Conservation (phyloP, 1,140 invertebrate genomes). For the Rhagoletis pomonella region DNA sequence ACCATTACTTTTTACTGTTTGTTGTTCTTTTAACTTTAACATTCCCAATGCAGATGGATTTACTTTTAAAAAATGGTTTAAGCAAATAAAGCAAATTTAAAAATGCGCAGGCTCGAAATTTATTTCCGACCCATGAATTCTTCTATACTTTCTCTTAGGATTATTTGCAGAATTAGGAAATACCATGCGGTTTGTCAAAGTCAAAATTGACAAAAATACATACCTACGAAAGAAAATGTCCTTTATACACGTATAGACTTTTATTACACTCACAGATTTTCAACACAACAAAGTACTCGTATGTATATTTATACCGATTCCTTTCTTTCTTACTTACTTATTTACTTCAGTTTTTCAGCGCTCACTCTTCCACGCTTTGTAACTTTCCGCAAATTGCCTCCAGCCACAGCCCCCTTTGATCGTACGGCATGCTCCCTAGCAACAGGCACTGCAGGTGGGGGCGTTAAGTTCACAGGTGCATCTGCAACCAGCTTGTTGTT, state of each 20-base stretch:
- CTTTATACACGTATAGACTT: background rate
- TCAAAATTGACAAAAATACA: too few species aligned
- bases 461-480: background rate
- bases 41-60: too few species aligned
- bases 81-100: too few species aligned
- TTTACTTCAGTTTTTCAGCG: background rate
- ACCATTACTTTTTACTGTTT: too few species aligned
- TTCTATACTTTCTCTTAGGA: too few species aligned
- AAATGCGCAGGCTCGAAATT: too few species aligned
- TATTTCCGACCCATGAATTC: too few species aligned
- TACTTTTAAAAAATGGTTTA: too few species aligned
- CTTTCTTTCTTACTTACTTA: background rate
- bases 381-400: background rate
- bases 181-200: too few species aligned
- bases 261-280: conserved; percentile 22
- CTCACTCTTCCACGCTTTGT: background rate
- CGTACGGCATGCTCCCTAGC: background rate
- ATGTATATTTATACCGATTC: too few species aligned
- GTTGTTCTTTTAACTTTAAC: too few species aligned
- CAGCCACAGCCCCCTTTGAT: background rate
- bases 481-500: background rate
- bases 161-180: too few species aligned
- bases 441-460: background rate
- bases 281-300: background rate
- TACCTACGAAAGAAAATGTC: background rate